Percentiles rank a stretch among this genome's conserved stretches.
Conservation (phyloP, 2,888 invertebrate genomes). For the Teleiodes luculella region DNA sequence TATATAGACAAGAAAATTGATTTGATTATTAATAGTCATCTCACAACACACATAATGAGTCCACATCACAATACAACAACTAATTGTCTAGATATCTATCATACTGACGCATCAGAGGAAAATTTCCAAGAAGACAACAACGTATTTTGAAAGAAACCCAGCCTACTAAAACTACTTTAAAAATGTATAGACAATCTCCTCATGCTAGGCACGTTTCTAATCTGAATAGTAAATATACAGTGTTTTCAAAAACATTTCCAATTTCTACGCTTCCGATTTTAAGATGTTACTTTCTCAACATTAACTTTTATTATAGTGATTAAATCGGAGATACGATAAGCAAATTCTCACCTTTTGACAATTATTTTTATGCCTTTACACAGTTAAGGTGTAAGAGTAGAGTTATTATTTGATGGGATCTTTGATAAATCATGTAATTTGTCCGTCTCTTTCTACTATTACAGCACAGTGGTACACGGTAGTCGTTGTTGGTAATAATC, state of each 20-base stretch:
- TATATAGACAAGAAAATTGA: not conserved
- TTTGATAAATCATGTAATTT: slow-evolving; percentile 4
- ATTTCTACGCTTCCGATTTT: not conserved
- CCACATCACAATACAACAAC: too few species aligned
- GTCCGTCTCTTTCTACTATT: slow-evolving; percentile 5
- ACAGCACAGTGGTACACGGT: not conserved
- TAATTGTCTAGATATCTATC: too few species aligned
- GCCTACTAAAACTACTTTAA: too few species aligned
- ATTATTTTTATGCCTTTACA: not conserved
- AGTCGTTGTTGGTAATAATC: not conserved
- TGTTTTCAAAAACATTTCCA: not conserved
- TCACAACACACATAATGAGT: too few species aligned
- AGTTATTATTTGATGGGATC: not conserved
- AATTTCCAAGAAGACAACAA: too few species aligned
- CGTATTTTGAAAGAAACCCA: too few species aligned
- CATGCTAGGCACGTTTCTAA: too few species aligned
- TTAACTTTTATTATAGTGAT: not conserved
- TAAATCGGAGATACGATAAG: not conserved
- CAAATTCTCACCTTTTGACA: not conserved
- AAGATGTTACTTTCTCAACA: not conserved
- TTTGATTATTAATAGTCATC: not conserved
- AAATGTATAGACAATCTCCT: too few species aligned
- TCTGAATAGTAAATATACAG: not conserved
- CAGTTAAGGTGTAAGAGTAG: not conserved
- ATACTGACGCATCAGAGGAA: too few species aligned